Conservation (phyloP, 2,888 invertebrate genomes). For the Drosophila formosana region DNA sequence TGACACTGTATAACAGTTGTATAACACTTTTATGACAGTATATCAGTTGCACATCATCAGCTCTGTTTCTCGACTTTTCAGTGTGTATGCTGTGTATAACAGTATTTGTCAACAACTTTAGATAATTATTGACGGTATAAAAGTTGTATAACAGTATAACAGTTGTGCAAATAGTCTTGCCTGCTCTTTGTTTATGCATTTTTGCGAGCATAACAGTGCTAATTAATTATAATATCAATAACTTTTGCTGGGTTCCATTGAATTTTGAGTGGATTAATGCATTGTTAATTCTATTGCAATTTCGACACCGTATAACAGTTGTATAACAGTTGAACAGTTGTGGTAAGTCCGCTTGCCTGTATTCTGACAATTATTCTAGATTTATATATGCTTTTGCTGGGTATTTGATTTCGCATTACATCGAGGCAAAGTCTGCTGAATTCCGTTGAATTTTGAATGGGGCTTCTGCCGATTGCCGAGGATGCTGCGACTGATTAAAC, state of each 20-base stretch:
- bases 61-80: no score
- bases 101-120: no score
- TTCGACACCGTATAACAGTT: background rate
- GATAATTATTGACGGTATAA: background rate
- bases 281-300: background rate
- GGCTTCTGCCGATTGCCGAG: background rate
- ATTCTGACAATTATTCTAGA: background rate
- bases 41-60: background rate
- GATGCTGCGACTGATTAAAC: background rate
- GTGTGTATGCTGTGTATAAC: no score
- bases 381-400: background rate
- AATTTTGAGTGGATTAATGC: background rate
- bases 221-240: background rate
- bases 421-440: background rate
- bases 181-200: no score
- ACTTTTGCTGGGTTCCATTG: background rate
- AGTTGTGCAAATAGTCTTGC: background rate
- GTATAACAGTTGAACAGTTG: background rate
- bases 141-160: background rate
- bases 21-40: background rate
- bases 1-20: background rate
- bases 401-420: background rate
- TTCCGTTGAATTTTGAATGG: background rate
- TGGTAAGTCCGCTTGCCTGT: background rate
- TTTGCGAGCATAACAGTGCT: background rate